Evolutionary conservation across 2,113 vertebrate species (phyloP).

Genomic region (Tringa solitaria): DNA sequence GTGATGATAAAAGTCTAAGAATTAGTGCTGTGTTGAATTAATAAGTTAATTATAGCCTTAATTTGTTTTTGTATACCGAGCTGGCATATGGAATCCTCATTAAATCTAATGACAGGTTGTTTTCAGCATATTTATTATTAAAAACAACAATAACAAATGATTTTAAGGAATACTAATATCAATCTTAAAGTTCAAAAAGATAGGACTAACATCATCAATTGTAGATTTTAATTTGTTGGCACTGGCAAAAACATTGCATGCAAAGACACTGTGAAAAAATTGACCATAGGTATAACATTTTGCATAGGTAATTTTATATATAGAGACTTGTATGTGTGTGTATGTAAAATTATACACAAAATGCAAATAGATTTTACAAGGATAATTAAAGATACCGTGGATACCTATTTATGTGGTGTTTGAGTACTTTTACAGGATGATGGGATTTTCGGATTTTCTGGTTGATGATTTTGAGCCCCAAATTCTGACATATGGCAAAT

Average conservation of each 20-base stretch:
- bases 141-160: background rate
- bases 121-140: background rate
- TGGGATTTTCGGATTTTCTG: background rate
- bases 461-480: background rate
- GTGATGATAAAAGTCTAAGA: background rate
- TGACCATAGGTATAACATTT: background rate
- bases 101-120: background rate
- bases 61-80: slow-evolving; percentile 11
- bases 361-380: background rate
- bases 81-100: background rate
- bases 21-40: background rate
- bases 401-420: background rate
- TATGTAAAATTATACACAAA: background rate
- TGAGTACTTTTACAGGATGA: background rate
- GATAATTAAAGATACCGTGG: background rate
- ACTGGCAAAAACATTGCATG: background rate
- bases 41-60: slow-evolving; percentile 3
- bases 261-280: background rate
- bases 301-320: background rate
- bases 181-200: background rate
- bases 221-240: background rate
- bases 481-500: background rate
- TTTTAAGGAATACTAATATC: background rate
- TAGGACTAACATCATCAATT: background rate
- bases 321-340: background rate